phyloP scores from a whole-genome alignment of 2,888 invertebrate genomes.

The Sycophila texana region DNA sequence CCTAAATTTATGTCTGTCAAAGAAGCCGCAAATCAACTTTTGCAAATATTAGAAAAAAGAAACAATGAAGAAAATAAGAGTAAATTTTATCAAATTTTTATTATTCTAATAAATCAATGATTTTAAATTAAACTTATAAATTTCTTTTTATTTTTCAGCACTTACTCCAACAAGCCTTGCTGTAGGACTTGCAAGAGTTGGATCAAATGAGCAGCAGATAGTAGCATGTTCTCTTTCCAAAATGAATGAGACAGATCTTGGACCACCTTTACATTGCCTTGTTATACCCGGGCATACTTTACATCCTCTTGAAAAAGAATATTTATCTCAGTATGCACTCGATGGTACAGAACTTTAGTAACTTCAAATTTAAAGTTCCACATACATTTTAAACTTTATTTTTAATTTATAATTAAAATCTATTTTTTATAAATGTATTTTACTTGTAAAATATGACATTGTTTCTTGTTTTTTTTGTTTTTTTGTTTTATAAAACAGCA shows the following conservation, averaged over 20 bases:
- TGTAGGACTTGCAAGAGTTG: conserved; percentile 94
- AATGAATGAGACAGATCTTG: conserved; percentile 86
- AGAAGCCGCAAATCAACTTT: conserved; percentile 90
- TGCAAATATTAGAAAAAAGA: conserved; percentile 82
- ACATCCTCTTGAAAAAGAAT: conserved; percentile 95
- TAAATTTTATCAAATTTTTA: conserved; percentile 11
- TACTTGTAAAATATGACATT: too few species aligned
- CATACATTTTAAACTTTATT: too few species aligned
- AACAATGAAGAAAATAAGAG: neutral
- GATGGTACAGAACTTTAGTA: conserved; percentile 57
- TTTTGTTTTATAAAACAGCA: neutral
- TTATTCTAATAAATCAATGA: conserved; percentile 36
- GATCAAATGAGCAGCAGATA: conserved; percentile 89
- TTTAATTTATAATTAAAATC: neutral
- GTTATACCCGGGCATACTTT: conserved; percentile 89
- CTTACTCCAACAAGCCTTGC: conserved; percentile 81
- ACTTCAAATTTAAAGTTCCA: conserved; percentile 6
- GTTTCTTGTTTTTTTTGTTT: neutral
- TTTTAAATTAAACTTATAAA: too few species aligned
- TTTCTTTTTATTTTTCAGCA: conserved; percentile 66
- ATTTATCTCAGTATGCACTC: conserved; percentile 81
- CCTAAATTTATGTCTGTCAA: conserved; percentile 94
- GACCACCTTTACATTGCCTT: conserved; percentile 94
- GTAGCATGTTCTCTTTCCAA: conserved; percentile 83
- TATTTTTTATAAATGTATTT: too few species aligned